Evolutionary conservation across 1,140 invertebrate species (phyloP), one percentile per base, ranked within the genome.

Genomic region (Aphis gossypii): DNA sequence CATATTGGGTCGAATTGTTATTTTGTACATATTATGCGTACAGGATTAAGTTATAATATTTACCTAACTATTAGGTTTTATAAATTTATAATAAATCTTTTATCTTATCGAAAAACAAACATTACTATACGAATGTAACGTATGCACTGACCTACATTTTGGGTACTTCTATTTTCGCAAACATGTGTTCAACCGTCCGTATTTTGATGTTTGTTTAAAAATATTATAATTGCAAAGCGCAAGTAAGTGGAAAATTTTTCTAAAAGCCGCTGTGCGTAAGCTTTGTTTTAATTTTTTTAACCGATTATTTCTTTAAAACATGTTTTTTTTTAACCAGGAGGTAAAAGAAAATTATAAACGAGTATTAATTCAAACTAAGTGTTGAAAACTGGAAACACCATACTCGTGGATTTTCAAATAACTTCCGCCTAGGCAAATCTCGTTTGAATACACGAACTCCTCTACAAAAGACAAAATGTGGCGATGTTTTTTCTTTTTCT

Each of bases 31-130:
- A 44, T 6, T 44, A 44, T 6, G 3, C 3, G 38, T 30, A 30
- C 41, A 84, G 11, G 1, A 86, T 46, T 86, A 46, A 23, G 44
- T 11, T 76, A 76, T 14, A 76, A 1, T 76, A 18, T 35, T 76
- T 35, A 35, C 35, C 35, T 35, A 76, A 76, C 1, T 76, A n/a
- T 44, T 84, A 23, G 46, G 48, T 54, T 82, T 35, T 23, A 86
- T 46, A 6, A 51, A 87, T 14, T 87, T 35, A 48, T 48, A 35
- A 56, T 38, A 54, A n/a, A 38, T 89, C 51, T 89, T 89, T 56
- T 89, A 38, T 89, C 51, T 89, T 89, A 89, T 89, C 51, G 88
- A 89, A 89, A 56, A 56, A 89, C 88, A 89, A 89, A 89, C 35
- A 56, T 89, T 11, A 35, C 51, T 89, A n/a, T 18, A 38, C 21